Percentiles rank a stretch among this genome's conserved stretches.
These are phyloP conservation scores for Lasioglossum villosulum DNA, from an alignment of 2,888 invertebrate species.

Conservation along the genomic window DNA sequence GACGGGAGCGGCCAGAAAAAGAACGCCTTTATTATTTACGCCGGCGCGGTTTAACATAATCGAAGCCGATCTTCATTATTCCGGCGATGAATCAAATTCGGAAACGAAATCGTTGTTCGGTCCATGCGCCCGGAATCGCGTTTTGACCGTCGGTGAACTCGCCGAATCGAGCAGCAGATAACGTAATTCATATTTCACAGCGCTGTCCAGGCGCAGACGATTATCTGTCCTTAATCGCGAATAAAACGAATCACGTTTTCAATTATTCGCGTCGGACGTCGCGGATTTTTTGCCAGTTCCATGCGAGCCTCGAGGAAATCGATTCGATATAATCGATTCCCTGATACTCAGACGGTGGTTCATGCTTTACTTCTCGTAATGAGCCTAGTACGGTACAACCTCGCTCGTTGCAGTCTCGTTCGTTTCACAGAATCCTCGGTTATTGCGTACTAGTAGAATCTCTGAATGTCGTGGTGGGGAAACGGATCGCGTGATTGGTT, in stretches of 20 bases:
- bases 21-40: slow-evolving; percentile 44
- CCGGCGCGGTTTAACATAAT: slow-evolving; percentile 50
- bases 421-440: background rate
- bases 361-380: background rate
- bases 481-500: no score
- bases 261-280: background rate
- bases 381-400: background rate
- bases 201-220: background rate
- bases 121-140: no score
- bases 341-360: background rate
- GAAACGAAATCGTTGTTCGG: background rate
- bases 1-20: slow-evolving; percentile 30
- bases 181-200: slow-evolving; percentile 15
- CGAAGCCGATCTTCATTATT: slow-evolving; percentile 56
- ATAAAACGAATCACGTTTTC: slow-evolving; percentile 8
- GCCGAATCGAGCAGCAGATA: background rate
- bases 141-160: background rate
- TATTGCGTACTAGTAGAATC: background rate
- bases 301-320: background rate
- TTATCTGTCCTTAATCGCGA: slow-evolving; percentile 18
- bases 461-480: background rate
- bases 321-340: slow-evolving; percentile 14
- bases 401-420: background rate
- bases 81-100: background rate
- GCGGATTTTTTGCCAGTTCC: background rate